Base-by-base conservation (phyloP, 2,797 vertebrate genomes). In the Spinibarbus caldwelli region DNA sequence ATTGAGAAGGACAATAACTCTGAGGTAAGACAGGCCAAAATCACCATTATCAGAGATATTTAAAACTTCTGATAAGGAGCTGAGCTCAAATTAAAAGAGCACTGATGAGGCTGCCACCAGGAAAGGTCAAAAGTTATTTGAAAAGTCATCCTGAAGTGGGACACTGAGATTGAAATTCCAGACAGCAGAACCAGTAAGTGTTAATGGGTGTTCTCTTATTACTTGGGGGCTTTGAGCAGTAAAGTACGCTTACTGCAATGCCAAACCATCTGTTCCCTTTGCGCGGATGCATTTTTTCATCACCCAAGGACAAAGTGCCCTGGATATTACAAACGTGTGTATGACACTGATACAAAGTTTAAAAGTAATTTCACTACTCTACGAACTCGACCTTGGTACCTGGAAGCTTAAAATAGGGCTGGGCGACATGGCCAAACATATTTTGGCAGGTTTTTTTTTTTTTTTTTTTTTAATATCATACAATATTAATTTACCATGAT, bases 211-310 rank as follows among this genome's bases (percentile, higher is more conserved):
- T 85, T 87, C 86, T 87, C 83, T 84, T 71, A 86, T 86, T 85
- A 87, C 88, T 89, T 75, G 79, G 70, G 84, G 88, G 85, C 89
- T 91, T 86, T 88, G 75, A 89, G 86, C 83, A 87, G 77, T 88
- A 88, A 88, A 90, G 68, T 87, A 86, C 15, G 70, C 72, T 90
- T 89, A 86, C 70, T 85, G 82, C 85, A 72, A 80, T 87, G 88
- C 89, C 89, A 89, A 90, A 89, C 90, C 89, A 89, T 91, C 90
- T 91, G 89, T 84, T 91, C 87, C 81, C 87, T 87, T 91, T 89
- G 85, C 68, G 54, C 57, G 52, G 41, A 68, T 81, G 82, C 59
- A 78, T 80, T 87, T 87, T 89, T 87, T 88, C 82, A 81, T 78
- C 66, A 84, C 78, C 71, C 84, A 89, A 90, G 87, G 87, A 88